These are phyloP conservation scores for Anisognathus igniventris DNA, from an alignment of 2,797 vertebrate genomes.

Conservation along the genomic window DNA sequence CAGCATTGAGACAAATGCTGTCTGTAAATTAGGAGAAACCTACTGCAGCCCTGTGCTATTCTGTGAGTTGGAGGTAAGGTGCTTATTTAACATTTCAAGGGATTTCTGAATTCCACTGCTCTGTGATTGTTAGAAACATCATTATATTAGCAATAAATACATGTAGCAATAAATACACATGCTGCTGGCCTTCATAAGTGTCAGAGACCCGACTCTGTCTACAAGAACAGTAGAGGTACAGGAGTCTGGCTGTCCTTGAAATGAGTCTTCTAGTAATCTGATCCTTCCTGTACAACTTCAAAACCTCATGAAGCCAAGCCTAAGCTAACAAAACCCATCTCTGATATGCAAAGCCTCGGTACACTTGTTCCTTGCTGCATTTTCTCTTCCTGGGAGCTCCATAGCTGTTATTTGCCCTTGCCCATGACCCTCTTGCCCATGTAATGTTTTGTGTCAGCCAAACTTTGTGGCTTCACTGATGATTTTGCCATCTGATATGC, in stretches of 20 bases:
- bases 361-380: neutral
- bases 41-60: constrained; percentile 85
- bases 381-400: neutral
- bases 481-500: neutral
- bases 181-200: neutral
- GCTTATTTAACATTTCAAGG: neutral
- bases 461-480: neutral
- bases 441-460: neutral
- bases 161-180: neutral
- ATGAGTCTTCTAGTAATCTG: neutral
- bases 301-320: neutral
- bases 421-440: neutral
- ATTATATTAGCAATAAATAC: neutral
- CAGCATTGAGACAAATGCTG: constrained; percentile 61
- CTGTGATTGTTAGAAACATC: neutral
- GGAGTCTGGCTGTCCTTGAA: neutral
- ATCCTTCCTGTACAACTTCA: neutral
- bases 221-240: neutral
- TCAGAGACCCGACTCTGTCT: neutral
- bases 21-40: constrained; percentile 77
- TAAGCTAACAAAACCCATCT: neutral
- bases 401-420: neutral
- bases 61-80: constrained; percentile 79
- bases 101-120: neutral
- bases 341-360: neutral